Conservation (phyloP, 2,888 invertebrate genomes). For the Conchocele bisecta region DNA sequence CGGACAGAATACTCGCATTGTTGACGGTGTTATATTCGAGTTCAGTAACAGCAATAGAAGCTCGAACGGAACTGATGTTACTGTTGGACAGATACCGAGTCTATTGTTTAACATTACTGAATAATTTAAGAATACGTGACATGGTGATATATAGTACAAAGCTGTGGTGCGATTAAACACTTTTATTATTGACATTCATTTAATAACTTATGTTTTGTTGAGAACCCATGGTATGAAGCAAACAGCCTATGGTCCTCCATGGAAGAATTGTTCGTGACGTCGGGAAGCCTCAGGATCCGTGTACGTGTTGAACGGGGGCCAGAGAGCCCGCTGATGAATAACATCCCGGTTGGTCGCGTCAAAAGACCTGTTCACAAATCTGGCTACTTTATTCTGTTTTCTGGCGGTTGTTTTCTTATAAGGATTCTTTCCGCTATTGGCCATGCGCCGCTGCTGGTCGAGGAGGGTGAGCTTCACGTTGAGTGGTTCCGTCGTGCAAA, state of each 20-base stretch:
- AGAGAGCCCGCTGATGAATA: conserved; percentile 53
- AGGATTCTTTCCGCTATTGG: neutral
- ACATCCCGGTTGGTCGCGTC: conserved; percentile 47
- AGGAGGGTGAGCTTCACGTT: conserved; percentile 61
- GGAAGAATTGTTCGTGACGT: conserved; percentile 38
- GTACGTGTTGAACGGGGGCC: conserved; percentile 60
- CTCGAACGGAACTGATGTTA: conserved; percentile 56
- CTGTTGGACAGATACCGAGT: conserved; percentile 50
- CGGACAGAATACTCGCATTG: conserved; percentile 30
- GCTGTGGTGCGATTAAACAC: too few relatives aligned
- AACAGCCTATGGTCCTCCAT: too few relatives aligned
- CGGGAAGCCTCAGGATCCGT: conserved; percentile 52
- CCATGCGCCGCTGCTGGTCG: conserved; percentile 2
- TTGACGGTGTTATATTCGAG: conserved; percentile 54
- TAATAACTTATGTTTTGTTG: too few relatives aligned
- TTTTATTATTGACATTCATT: too few relatives aligned
- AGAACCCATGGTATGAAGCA: too few relatives aligned
- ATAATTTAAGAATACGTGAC: too few relatives aligned
- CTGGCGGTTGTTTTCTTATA: neutral
- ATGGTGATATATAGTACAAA: too few relatives aligned
- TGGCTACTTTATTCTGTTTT: neutral
- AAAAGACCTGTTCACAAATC: neutral
- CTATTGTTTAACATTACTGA: conserved; percentile 51
- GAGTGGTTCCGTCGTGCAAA: conserved; percentile 30
- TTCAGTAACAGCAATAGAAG: conserved; percentile 51